Conservation (phyloP, 1,140 invertebrate genomes). For the Scaptomyza pallida region DNA sequence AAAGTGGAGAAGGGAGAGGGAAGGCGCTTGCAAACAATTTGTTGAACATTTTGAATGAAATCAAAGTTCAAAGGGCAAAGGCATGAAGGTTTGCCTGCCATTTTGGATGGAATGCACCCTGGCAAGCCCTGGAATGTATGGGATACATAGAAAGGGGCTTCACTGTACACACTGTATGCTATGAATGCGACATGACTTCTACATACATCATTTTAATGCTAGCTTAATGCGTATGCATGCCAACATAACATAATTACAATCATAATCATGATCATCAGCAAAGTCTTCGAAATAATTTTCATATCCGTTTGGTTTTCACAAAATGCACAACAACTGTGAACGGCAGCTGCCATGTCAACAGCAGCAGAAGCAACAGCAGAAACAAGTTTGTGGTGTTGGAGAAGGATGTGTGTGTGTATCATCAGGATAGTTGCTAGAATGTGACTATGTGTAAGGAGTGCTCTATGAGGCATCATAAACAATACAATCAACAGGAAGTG, state of each 20-base stretch:
- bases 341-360: slow-evolving; percentile 5
- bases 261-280: slow-evolving; percentile 15
- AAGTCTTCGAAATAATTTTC: slow-evolving; percentile 12
- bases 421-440: slow-evolving; percentile 21
- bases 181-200: slow-evolving; percentile 6
- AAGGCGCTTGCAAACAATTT: slow-evolving; percentile 31
- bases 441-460: slow-evolving; percentile 1
- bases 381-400: neutral
- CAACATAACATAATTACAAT: slow-evolving; percentile 32
- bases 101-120: slow-evolving; percentile 3
- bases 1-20: neutral
- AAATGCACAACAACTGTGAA: slow-evolving; percentile 8
- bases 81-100: neutral
- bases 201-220: slow-evolving; percentile 9
- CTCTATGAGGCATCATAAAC: slow-evolving; percentile 47
- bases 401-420: neutral
- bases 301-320: slow-evolving; percentile 5
- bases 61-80: slow-evolving; percentile 41
- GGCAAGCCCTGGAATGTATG: slow-evolving; percentile 1
- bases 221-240: slow-evolving; percentile 15
- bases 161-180: slow-evolving; percentile 27
- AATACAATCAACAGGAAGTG: slow-evolving; percentile 57
- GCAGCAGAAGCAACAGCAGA: slow-evolving; percentile 10
- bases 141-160: neutral
- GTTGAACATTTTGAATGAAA: slow-evolving; percentile 37